These are phyloP conservation scores for Acleris cristana DNA, from an alignment of 2,888 invertebrate species.

Conservation along the genomic window DNA sequence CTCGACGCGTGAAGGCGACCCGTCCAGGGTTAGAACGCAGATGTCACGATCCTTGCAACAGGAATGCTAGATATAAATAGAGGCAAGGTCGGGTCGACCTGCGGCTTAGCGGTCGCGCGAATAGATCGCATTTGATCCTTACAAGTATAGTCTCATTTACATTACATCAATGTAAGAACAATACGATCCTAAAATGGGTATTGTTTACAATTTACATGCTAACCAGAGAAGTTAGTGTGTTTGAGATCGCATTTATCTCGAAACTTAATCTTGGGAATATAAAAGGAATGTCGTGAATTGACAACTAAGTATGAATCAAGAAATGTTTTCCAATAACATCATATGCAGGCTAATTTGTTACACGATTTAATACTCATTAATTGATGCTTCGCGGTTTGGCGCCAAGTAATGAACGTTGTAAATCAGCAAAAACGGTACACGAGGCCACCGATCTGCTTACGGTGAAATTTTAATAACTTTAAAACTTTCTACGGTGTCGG, in stretches of 20 bases:
- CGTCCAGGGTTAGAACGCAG: constrained; percentile 49
- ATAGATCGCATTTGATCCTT: constrained; percentile 42
- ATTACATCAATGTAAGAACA: constrained; percentile 16
- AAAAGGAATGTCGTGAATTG: not conserved
- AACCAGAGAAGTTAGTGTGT: too few species aligned
- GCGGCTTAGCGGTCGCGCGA: constrained; percentile 44
- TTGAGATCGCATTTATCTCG: too few species aligned
- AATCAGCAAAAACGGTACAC: constrained; percentile 62
- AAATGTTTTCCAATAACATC: constrained; percentile 18
- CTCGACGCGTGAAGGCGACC: constrained; percentile 34
- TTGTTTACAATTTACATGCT: not conserved
- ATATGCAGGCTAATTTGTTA: constrained; percentile 11
- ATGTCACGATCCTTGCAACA: constrained; percentile 58
- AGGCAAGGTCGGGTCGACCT: constrained; percentile 62
- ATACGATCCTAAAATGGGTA: constrained; percentile 10
- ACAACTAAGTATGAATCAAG: not conserved
- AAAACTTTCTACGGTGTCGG: constrained; percentile 71
- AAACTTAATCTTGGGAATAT: too few species aligned
- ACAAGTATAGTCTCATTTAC: constrained; percentile 24
- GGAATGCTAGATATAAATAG: constrained; percentile 66
- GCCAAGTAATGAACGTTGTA: constrained; percentile 42
- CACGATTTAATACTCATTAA: constrained; percentile 2
- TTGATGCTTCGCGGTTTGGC: constrained; percentile 17
- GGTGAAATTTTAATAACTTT: constrained; percentile 80
- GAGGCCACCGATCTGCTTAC: constrained; percentile 66